A percentile compares a stretch with the other conserved stretches of the same genome.
These are phyloP conservation scores for Esperia sulphurella DNA, from an alignment of 2,888 invertebrate genomes.

Conservation along the genomic window DNA sequence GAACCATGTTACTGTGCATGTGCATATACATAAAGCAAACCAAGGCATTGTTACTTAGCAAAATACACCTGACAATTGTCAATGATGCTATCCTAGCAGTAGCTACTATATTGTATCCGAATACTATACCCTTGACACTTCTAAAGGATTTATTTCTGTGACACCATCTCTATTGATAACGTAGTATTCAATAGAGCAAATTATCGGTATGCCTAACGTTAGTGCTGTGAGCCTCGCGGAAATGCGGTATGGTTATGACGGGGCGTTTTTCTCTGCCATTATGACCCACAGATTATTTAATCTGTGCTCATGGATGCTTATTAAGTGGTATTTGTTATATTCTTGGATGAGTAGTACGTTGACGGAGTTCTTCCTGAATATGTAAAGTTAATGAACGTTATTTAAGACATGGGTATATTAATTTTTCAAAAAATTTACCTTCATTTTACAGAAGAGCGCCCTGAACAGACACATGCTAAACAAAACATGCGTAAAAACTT, in stretches of 20 bases:
- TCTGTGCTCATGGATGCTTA: conserved; percentile 14
- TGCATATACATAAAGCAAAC: not conserved
- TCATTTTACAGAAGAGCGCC: no score
- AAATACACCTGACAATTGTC: not conserved
- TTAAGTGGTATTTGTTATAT: not conserved
- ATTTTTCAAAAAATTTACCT: no score
- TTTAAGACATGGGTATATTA: not conserved
- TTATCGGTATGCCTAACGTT: conserved; percentile 27
- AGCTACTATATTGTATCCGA: conserved; percentile 1
- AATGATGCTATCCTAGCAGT: conserved; percentile 4
- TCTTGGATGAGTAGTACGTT: not conserved
- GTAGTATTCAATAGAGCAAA: conserved; percentile 39
- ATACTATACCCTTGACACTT: conserved; percentile 10
- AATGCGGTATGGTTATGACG: conserved; percentile 39
- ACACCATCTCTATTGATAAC: conserved; percentile 27
- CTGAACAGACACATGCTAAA: not conserved
- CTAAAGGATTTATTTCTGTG: conserved; percentile 24
- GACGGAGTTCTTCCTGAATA: not conserved
- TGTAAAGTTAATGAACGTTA: not conserved
- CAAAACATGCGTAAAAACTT: conserved; percentile 3
- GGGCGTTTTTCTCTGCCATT: conserved; percentile 39
- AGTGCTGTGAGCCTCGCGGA: conserved; percentile 32
- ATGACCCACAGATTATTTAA: conserved; percentile 31
- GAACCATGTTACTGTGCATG: no score
- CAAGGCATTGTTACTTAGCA: not conserved